Evolutionary conservation across 2,113 vertebrate genomes (phyloP).

Genomic region (Burhinus bistriatus): DNA sequence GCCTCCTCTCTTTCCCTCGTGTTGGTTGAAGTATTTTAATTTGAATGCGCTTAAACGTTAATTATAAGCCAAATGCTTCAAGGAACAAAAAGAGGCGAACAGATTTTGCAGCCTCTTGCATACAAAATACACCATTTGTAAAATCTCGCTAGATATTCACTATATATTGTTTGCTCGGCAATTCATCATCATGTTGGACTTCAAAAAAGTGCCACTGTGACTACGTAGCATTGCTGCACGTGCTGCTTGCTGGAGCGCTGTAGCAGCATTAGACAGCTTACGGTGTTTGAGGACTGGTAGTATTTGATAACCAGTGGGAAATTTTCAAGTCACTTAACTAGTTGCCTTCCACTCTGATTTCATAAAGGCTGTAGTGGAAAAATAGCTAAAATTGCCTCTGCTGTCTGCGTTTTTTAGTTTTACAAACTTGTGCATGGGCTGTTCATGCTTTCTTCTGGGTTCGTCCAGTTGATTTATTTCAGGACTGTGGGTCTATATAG

Average conservation of each 20-base stretch:
- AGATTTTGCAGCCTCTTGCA: not conserved
- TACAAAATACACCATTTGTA: not conserved
- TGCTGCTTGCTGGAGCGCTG: not conserved
- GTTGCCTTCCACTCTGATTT: not conserved
- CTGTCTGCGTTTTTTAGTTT: not conserved
- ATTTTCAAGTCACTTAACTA: not conserved
- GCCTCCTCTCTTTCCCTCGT: not conserved
- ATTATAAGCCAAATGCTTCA: slow-evolving; percentile 39
- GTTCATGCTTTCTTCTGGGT: not conserved
- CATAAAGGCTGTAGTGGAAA: not conserved
- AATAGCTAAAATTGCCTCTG: not conserved
- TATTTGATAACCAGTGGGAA: not conserved
- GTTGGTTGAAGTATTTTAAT: slow-evolving; percentile 36
- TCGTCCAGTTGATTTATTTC: not conserved
- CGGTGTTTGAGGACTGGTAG: not conserved
- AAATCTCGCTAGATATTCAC: not conserved
- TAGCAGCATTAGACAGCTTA: not conserved
- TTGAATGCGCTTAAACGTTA: not conserved
- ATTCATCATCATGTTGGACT: fast-evolving
- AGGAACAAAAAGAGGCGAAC: not conserved
- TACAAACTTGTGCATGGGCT: not conserved
- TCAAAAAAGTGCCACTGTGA: not conserved
- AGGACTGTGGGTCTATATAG: not conserved
- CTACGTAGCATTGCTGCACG: fast-evolving
- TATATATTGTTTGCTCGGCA: not conserved